A percentile compares a stretch with the other conserved stretches of the same genome.
Conservation (phyloP, 2,113 vertebrate species). For the Charadrius vociferus region DNA sequence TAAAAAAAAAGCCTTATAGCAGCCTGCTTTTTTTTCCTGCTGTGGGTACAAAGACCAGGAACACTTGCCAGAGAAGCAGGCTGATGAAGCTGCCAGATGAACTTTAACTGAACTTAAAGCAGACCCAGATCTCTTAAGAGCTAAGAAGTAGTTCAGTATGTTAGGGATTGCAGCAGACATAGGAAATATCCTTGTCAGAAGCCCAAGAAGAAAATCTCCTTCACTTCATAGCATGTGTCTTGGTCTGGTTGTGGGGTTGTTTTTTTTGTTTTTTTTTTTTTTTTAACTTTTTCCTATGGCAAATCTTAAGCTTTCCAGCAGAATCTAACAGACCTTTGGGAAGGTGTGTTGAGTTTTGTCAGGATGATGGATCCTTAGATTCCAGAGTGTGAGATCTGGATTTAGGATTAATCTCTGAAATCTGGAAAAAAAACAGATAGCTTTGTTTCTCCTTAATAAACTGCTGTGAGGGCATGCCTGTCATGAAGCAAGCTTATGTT, state of each 20-base stretch:
- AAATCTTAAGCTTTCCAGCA: background rate
- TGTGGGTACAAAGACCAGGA: background rate
- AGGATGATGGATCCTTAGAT: background rate
- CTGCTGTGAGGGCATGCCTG: background rate
- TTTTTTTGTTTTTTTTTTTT: background rate
- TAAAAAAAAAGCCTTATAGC: background rate
- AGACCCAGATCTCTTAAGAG: background rate
- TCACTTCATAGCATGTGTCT: slow-evolving; percentile 28
- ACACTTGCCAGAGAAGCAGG: background rate
- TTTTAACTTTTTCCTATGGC: background rate
- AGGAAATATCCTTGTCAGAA: slow-evolving; percentile 32
- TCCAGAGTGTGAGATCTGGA: background rate
- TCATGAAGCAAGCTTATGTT: background rate
- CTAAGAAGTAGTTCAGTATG: slow-evolving; percentile 12
- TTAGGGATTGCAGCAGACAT: background rate
- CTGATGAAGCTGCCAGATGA: slow-evolving; percentile 22
- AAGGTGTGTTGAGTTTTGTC: background rate
- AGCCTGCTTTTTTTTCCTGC: background rate
- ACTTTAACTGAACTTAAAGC: slow-evolving; percentile 47
- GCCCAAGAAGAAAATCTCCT: slow-evolving; percentile 17
- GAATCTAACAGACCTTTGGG: background rate
- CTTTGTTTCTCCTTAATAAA: background rate
- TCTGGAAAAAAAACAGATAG: background rate
- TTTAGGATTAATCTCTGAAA: background rate
- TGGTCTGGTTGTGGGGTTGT: background rate